These are phyloP conservation scores for Alitta virens DNA, from an alignment of 2,888 invertebrate species.

Conservation along the genomic window DNA sequence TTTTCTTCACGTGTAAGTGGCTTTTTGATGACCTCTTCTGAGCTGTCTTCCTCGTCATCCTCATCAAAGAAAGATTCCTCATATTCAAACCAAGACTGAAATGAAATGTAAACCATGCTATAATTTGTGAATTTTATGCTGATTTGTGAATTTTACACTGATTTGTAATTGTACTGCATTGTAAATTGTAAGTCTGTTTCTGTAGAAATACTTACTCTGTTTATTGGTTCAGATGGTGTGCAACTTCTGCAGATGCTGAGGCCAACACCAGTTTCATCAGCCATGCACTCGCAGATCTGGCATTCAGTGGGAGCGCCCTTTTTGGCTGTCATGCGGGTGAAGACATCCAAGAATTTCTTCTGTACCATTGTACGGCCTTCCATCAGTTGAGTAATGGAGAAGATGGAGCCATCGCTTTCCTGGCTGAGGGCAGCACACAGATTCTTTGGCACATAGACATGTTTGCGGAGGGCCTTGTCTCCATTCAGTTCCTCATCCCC, in stretches of 20 bases:
- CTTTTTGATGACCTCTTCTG: no score
- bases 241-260: constrained; percentile 51
- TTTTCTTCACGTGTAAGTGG: no score
- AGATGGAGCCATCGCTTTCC: constrained; percentile 68
- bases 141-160: no score
- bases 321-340: constrained; percentile 50
- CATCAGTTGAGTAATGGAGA: constrained; percentile 61
- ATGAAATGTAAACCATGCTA: no score
- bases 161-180: no score
- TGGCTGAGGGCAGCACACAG: constrained; percentile 68
- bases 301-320: constrained; percentile 52
- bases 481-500: constrained; percentile 65
- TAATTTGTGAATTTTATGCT: no score
- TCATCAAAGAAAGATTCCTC: no score
- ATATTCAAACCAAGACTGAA: no score
- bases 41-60: no score
- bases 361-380: constrained; percentile 33
- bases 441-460: constrained; percentile 45
- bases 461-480: constrained; percentile 12
- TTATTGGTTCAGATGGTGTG: constrained; percentile 16
- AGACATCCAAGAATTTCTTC: constrained; percentile 38
- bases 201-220: constrained; percentile 4
- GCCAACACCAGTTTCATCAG: constrained; percentile 56
- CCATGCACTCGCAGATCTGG: constrained; percentile 58
- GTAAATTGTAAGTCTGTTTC: background rate